phyloP scores from a whole-genome alignment of 2,888 invertebrate species.

The Drosophila vallismaia region DNA sequence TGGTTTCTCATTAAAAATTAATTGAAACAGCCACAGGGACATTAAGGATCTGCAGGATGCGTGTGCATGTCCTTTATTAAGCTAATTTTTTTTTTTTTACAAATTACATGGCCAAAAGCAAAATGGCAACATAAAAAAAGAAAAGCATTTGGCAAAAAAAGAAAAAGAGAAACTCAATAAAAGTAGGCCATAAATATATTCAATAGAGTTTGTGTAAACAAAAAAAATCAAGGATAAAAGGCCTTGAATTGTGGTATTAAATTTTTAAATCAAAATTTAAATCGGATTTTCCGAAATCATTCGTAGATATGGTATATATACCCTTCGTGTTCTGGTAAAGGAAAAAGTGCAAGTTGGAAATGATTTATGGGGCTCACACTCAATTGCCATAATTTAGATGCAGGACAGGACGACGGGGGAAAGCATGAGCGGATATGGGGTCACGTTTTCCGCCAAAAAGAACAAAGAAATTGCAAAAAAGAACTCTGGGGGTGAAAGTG shows the following conservation, averaged over 20 bases:
- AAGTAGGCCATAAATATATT: too few relatives aligned
- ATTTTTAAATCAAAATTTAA: not conserved
- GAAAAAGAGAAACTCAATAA: too few relatives aligned
- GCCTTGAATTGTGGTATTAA: too few relatives aligned
- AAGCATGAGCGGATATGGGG: not conserved
- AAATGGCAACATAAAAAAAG: constrained; percentile 1
- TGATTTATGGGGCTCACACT: constrained; percentile 28
- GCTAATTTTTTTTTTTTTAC: constrained; percentile 6
- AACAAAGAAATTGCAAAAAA: not conserved
- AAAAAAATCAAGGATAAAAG: too few relatives aligned
- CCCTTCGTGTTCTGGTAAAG: not conserved
- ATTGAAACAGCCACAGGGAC: constrained; percentile 37
- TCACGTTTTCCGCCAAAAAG: constrained; percentile 9
- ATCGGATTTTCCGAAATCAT: not conserved
- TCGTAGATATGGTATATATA: not conserved
- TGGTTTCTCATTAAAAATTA: constrained; percentile 62
- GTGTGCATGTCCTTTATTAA: not conserved
- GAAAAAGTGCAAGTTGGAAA: constrained; percentile 8
- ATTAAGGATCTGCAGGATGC: constrained; percentile 6
- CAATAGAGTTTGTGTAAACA: too few relatives aligned
- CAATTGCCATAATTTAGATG: constrained; percentile 31
- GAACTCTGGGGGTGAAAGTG: constrained; percentile 4
- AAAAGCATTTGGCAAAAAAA: too few relatives aligned
- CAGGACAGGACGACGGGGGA: not conserved
- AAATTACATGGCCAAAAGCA: constrained; percentile 13